phyloP scores from a whole-genome alignment of 2,888 invertebrate species.

The Oxytorus armatus region DNA sequence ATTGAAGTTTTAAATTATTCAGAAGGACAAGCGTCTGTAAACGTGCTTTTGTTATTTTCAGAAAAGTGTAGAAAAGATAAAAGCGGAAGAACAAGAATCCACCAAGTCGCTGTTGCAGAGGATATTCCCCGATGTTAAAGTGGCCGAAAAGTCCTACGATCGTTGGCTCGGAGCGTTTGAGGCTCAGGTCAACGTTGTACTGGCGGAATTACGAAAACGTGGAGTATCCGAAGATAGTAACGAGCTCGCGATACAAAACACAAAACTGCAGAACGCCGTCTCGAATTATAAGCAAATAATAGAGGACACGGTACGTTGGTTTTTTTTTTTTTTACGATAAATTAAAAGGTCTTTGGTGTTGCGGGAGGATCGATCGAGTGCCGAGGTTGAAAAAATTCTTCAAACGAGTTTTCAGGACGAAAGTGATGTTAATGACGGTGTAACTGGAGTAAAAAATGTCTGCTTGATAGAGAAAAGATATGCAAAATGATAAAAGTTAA shows the following conservation, averaged over 20 bases:
- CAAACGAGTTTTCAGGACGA: neutral
- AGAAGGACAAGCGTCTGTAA: too few species aligned
- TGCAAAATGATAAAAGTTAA: too few species aligned
- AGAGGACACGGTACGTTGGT: slow-evolving; percentile 90
- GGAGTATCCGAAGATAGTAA: slow-evolving; percentile 78
- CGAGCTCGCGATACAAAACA: slow-evolving; percentile 87
- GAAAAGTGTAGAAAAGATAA: slow-evolving; percentile 80
- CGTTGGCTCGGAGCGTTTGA: slow-evolving; percentile 82
- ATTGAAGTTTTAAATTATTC: too few species aligned
- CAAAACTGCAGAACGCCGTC: slow-evolving; percentile 88
- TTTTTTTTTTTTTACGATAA: neutral
- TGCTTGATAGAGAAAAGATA: too few species aligned
- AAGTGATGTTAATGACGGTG: too few species aligned
- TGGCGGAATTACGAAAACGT: slow-evolving; percentile 75
- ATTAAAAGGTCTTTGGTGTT: too few species aligned
- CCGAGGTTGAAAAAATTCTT: too few species aligned
- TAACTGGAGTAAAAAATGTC: too few species aligned
- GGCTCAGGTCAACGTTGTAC: slow-evolving; percentile 76
- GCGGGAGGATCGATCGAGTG: too few species aligned
- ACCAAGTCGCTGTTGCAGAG: slow-evolving; percentile 87
- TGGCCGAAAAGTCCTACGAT: slow-evolving; percentile 80
- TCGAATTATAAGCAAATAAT: slow-evolving; percentile 90
- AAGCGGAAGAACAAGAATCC: slow-evolving; percentile 83
- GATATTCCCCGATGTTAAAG: slow-evolving; percentile 87
- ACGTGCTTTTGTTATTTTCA: slow-evolving; percentile 70